A percentile compares a stretch with the other conserved stretches of the same genome.
Conservation (phyloP, 2,113 vertebrate species). For the Limanda limanda region DNA sequence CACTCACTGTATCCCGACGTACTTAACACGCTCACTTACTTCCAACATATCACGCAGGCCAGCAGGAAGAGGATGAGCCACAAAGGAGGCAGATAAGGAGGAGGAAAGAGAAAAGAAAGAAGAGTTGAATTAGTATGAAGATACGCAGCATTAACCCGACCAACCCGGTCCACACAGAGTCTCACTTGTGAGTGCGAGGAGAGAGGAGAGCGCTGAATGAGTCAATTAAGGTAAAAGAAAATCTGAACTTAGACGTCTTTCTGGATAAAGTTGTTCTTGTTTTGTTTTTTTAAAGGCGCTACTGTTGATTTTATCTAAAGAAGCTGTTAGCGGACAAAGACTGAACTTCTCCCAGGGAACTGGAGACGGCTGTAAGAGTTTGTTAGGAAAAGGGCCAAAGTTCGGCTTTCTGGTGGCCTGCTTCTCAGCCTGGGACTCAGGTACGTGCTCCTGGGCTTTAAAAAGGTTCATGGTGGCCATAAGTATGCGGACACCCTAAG, state of each 20-base stretch:
- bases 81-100: conserved; percentile 42
- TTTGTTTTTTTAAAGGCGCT: conserved; percentile 14
- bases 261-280: conserved; percentile 40
- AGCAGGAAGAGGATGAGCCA: conserved; percentile 28
- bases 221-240: conserved; percentile 48
- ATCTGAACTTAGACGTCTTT: conserved; percentile 35
- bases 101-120: conserved; percentile 37
- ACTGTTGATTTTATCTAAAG: conserved; percentile 24
- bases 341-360: conserved; percentile 68
- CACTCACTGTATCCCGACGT: conserved; percentile 32
- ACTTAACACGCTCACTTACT: conserved; percentile 58
- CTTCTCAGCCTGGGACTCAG: conserved; percentile 6
- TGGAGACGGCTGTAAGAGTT: conserved; percentile 60
- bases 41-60: conserved; percentile 42
- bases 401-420: conserved; percentile 33
- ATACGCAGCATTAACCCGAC: conserved; percentile 29
- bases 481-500: background rate
- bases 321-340: conserved; percentile 68
- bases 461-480: background rate
- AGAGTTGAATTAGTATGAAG: conserved; percentile 51
- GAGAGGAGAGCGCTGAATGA: conserved; percentile 41
- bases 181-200: conserved; percentile 37
- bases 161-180: conserved; percentile 41
- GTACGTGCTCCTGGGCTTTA: no score
- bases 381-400: conserved; percentile 46